phyloP scores from a whole-genome alignment of 2,113 vertebrate species.

The crab-eating macaque (Macaca fascicularis) region DNA sequence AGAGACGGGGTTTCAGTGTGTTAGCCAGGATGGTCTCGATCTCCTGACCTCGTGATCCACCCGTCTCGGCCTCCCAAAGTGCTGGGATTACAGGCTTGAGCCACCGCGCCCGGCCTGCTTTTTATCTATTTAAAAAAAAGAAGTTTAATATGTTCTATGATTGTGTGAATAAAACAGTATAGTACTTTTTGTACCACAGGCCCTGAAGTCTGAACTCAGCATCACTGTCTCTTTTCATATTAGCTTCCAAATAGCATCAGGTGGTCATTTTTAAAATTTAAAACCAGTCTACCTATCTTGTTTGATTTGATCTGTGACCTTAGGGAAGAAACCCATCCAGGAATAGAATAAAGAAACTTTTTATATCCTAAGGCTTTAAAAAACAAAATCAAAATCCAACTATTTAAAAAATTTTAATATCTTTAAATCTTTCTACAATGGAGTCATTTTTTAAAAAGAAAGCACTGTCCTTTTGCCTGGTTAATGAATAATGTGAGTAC shows the following conservation, averaged over 20 bases:
- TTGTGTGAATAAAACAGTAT: slow-evolving; percentile 24
- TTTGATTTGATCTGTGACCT: slow-evolving; percentile 64
- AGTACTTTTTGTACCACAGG: not conserved
- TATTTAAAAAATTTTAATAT: slow-evolving; percentile 32
- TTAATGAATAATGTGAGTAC: slow-evolving; percentile 50
- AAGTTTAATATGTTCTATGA: slow-evolving; percentile 42
- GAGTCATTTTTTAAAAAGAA: slow-evolving; percentile 38
- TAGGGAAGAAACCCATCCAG: slow-evolving; percentile 48
- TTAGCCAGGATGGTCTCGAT: too few relatives aligned
- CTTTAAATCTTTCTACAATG: slow-evolving; percentile 46
- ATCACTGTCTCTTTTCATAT: slow-evolving; percentile 55
- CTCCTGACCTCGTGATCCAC: too few relatives aligned
- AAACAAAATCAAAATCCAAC: slow-evolving; percentile 62
- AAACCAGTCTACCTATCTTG: slow-evolving; percentile 30
- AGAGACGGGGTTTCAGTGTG: too few relatives aligned
- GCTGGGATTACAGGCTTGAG: too few relatives aligned
- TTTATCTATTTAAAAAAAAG: slow-evolving; percentile 43
- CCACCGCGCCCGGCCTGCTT: not conserved
- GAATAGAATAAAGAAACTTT: slow-evolving; percentile 57
- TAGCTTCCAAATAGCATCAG: slow-evolving; percentile 59
- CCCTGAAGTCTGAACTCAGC: slow-evolving; percentile 19
- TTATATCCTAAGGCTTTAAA: slow-evolving; percentile 54
- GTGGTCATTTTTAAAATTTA: slow-evolving; percentile 59
- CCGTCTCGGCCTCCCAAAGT: too few relatives aligned
- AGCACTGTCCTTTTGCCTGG: slow-evolving; percentile 12